Evolutionary conservation across 2,113 vertebrate genomes (phyloP).

Genomic region (Nannobrachium achirus): DNA sequence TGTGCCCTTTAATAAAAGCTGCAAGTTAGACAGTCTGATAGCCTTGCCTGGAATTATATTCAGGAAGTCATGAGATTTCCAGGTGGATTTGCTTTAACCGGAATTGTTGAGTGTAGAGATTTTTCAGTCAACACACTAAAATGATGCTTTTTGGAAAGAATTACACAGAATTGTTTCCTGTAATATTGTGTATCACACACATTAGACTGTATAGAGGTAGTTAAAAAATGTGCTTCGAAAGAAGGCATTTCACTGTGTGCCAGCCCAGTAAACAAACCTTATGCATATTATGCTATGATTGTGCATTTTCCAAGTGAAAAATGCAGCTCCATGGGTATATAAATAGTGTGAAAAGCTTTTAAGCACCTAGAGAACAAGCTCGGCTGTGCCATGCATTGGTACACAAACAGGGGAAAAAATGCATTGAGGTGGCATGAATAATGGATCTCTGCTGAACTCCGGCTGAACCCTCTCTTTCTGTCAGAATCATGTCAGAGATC

Average conservation of each 20-base stretch:
- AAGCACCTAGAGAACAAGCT: conserved; percentile 25
- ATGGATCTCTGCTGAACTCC: conserved; percentile 73
- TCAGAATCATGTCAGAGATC: conserved; percentile 62
- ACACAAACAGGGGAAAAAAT: conserved; percentile 35
- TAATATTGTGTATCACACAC: conserved; percentile 1
- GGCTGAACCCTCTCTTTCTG: conserved; percentile 65
- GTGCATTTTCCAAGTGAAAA: not conserved
- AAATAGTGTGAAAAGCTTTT: conserved; percentile 11
- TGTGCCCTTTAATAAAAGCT: conserved; percentile 67
- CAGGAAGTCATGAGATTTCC: conserved; percentile 78
- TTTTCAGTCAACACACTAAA: conserved; percentile 62
- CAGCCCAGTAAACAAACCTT: conserved; percentile 9
- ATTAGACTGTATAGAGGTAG: conserved; percentile 4
- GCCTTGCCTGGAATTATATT: conserved; percentile 66
- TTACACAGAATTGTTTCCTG: conserved; percentile 28
- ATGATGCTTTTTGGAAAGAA: conserved; percentile 29
- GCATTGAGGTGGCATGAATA: conserved; percentile 55
- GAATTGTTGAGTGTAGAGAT: conserved; percentile 70
- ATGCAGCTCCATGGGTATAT: not conserved
- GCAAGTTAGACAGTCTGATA: conserved; percentile 69
- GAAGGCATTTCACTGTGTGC: not conserved
- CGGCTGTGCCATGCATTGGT: conserved; percentile 27
- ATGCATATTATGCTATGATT: not conserved
- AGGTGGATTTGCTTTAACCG: conserved; percentile 74
- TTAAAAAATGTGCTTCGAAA: not conserved